A percentile compares a stretch with the other conserved stretches of the same genome.
Evolutionary conservation across 2,113 vertebrate genomes (phyloP).

Genomic region (Fulica atra): DNA sequence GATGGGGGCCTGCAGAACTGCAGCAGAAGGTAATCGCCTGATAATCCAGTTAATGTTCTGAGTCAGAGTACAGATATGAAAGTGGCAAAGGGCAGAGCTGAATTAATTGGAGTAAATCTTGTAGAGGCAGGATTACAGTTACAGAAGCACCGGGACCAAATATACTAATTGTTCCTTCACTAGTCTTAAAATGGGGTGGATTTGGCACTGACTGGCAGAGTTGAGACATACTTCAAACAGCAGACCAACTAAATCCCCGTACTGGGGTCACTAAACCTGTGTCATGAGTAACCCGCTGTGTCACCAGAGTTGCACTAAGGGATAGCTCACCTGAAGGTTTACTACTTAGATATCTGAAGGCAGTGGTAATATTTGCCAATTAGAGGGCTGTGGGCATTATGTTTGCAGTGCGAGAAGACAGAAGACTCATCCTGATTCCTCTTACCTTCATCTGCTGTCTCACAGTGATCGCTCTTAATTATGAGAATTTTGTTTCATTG

Average conservation of each 20-base stretch:
- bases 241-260: not conserved
- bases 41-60: conserved; percentile 8
- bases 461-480: conserved; percentile 1
- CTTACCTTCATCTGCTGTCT: conserved; percentile 22
- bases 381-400: not conserved
- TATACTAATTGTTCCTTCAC: not conserved
- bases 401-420: not conserved
- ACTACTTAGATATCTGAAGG: not conserved
- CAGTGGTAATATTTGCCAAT: not conserved
- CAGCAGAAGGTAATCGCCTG: not conserved
- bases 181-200: not conserved
- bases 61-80: not conserved
- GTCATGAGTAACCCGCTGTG: not conserved
- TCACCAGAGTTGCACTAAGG: not conserved
- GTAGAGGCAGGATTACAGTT: not conserved
- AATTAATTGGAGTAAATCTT: conserved; percentile 27
- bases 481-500: conserved; percentile 37
- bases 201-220: not conserved
- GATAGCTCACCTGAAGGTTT: not conserved
- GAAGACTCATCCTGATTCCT: not conserved
- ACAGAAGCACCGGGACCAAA: not conserved
- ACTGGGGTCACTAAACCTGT: not conserved
- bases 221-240: not conserved
- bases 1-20: not conserved
- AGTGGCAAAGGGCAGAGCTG: not conserved